These are phyloP conservation scores for Rhabdornis inornatus DNA, from an alignment of 2,113 vertebrate species.

Conservation along the genomic window DNA sequence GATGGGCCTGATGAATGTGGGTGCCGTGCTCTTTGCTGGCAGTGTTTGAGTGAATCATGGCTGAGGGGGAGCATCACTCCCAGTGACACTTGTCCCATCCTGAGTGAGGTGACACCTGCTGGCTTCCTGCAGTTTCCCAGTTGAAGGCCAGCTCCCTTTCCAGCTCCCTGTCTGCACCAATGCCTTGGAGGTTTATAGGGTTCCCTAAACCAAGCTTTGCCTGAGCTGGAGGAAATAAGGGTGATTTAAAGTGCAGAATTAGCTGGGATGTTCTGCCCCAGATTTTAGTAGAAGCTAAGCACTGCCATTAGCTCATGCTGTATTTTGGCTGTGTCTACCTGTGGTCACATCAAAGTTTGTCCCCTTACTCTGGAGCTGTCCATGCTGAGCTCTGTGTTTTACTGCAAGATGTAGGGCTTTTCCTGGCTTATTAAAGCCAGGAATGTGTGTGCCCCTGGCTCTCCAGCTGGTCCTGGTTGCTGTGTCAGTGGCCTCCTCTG, in stretches of 20 bases:
- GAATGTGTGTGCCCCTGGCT: background rate
- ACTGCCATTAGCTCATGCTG: background rate
- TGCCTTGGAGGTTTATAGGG: background rate
- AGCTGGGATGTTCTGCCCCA: background rate
- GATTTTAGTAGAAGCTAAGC: background rate
- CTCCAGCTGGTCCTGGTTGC: background rate
- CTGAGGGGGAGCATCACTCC: background rate
- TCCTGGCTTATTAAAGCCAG: background rate
- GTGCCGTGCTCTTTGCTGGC: background rate
- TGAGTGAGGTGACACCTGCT: background rate
- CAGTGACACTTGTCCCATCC: accelerated
- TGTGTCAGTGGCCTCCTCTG: background rate
- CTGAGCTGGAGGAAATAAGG: background rate
- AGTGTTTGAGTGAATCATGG: background rate
- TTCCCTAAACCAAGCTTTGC: background rate
- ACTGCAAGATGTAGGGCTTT: background rate
- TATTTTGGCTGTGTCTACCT: background rate
- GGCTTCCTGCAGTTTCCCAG: background rate
- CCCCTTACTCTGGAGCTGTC: background rate
- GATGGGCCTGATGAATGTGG: background rate
- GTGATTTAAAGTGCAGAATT: background rate
- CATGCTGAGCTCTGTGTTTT: background rate
- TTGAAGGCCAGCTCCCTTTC: background rate
- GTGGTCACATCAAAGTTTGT: background rate
- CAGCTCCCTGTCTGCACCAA: background rate